Evolutionary conservation across 2,888 invertebrate genomes (phyloP).

Genomic region (Drosophila atripex): DNA sequence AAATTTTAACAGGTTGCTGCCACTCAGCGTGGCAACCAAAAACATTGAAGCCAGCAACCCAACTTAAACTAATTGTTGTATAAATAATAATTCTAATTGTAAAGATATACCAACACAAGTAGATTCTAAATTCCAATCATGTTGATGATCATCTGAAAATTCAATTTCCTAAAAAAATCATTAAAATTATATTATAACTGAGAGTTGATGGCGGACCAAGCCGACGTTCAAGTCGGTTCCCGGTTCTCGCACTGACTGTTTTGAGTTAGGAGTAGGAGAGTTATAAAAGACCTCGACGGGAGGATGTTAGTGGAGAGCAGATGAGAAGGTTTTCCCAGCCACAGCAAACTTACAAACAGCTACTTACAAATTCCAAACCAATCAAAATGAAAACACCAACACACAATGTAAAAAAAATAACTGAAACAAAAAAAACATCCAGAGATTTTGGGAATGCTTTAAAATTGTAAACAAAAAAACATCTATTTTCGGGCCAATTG

Average conservation of each 20-base stretch:
- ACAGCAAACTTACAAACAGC: slow-evolving; percentile 25
- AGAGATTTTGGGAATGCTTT: slow-evolving; percentile 54
- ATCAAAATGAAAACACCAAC: slow-evolving; percentile 29
- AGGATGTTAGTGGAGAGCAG: slow-evolving; percentile 47
- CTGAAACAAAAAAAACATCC: slow-evolving; percentile 21
- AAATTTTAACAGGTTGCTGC: slow-evolving; percentile 65
- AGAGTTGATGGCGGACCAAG: slow-evolving; percentile 46
- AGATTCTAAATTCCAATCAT: slow-evolving; percentile 69
- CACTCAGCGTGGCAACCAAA: slow-evolving; percentile 62
- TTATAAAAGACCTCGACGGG: slow-evolving; percentile 41
- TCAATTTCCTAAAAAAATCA: slow-evolving; percentile 48
- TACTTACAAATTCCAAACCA: slow-evolving; percentile 33
- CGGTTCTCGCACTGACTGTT: slow-evolving; percentile 57
- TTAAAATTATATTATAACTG: slow-evolving; percentile 46
- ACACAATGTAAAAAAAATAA: slow-evolving; percentile 31
- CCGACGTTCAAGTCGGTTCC: slow-evolving; percentile 3
- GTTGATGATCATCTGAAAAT: slow-evolving; percentile 71
- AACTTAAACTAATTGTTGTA: slow-evolving; percentile 67
- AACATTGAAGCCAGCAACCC: slow-evolving; percentile 33
- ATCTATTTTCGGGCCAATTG: slow-evolving; percentile 68
- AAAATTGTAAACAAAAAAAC: slow-evolving; percentile 40
- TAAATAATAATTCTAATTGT: slow-evolving; percentile 51
- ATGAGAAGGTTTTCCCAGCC: slow-evolving; percentile 69
- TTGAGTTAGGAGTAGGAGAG: slow-evolving; percentile 58
- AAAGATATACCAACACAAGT: slow-evolving; percentile 36